Conservation (phyloP, 1,140 invertebrate genomes). For the Drosophila novamexicana region DNA sequence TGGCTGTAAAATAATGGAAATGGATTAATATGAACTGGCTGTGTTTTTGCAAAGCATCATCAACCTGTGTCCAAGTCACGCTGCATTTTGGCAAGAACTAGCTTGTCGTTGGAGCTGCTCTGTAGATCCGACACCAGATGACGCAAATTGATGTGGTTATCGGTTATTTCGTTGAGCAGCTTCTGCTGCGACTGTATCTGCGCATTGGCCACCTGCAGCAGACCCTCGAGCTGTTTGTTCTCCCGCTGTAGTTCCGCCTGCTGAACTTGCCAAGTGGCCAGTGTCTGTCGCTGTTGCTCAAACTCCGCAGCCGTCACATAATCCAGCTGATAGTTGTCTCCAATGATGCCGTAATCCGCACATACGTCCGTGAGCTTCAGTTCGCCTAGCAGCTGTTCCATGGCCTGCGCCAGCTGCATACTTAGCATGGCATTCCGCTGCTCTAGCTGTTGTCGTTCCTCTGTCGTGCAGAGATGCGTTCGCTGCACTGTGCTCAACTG, state of each 20-base stretch:
- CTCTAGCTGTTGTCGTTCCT: constrained; percentile 68
- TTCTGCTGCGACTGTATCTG: constrained; percentile 82
- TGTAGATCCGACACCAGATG: constrained; percentile 83
- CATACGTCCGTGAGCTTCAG: constrained; percentile 56
- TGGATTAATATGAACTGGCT: neutral
- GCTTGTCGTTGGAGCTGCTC: constrained; percentile 73
- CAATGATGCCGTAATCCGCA: constrained; percentile 73
- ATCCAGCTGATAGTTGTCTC: constrained; percentile 70
- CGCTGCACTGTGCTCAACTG: constrained; percentile 27
- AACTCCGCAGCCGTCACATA: constrained; percentile 70
- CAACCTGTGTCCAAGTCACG: constrained; percentile 74
- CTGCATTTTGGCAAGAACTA: constrained; percentile 75
- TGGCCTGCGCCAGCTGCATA: constrained; percentile 62
- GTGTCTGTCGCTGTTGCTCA: constrained; percentile 52
- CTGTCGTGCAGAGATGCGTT: constrained; percentile 44
- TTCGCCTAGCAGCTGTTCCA: constrained; percentile 62
- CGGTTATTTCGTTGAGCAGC: constrained; percentile 77
- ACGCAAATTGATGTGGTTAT: constrained; percentile 79
- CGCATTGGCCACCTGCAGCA: constrained; percentile 82
- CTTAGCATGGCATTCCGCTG: constrained; percentile 57
- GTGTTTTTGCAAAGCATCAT: neutral
- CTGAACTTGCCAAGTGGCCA: constrained; percentile 50
- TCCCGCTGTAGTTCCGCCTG: constrained; percentile 74
- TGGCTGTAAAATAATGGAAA: constrained; percentile 44
- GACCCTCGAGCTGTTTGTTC: constrained; percentile 82